Evolutionary conservation across 53 echinoderm and acorn worm genomes (phyloP).

Genomic region (Mesocentrotus franciscanus): DNA sequence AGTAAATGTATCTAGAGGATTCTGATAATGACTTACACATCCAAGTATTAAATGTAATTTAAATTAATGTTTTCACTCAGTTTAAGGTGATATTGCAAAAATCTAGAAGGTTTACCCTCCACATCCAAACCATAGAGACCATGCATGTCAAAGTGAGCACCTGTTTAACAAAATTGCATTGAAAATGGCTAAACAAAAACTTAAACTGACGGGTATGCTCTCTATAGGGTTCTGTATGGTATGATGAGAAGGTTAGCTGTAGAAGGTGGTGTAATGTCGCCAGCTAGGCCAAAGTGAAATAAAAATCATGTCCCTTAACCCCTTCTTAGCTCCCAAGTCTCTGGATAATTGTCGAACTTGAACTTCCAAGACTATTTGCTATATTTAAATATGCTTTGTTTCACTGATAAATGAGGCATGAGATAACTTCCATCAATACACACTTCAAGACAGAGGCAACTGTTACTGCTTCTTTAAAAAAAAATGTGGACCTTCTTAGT

Average conservation of each 20-base stretch:
- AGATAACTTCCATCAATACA: no score
- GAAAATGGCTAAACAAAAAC: background rate
- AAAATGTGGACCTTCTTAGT: background rate
- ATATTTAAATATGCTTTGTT: no score
- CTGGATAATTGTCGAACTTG: no score
- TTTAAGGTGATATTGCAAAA: background rate
- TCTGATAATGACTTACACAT: background rate
- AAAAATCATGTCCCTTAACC: background rate
- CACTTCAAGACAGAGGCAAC: no score
- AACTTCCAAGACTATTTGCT: no score
- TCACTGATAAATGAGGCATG: no score
- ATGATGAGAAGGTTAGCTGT: background rate
- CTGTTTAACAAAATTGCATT: background rate
- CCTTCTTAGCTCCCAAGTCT: background rate
- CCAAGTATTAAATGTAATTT: background rate
- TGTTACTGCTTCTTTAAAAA: background rate
- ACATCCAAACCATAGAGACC: background rate
- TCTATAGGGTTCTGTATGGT: background rate
- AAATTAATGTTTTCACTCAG: background rate
- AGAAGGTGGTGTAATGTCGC: background rate
- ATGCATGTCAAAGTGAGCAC: background rate
- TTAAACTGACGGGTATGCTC: background rate
- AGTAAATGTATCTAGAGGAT: no score
- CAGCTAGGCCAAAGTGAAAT: background rate
- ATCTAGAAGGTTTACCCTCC: background rate